These are phyloP conservation scores for Celastrina argiolus DNA, from an alignment of 2,888 invertebrate species.

Conservation along the genomic window DNA sequence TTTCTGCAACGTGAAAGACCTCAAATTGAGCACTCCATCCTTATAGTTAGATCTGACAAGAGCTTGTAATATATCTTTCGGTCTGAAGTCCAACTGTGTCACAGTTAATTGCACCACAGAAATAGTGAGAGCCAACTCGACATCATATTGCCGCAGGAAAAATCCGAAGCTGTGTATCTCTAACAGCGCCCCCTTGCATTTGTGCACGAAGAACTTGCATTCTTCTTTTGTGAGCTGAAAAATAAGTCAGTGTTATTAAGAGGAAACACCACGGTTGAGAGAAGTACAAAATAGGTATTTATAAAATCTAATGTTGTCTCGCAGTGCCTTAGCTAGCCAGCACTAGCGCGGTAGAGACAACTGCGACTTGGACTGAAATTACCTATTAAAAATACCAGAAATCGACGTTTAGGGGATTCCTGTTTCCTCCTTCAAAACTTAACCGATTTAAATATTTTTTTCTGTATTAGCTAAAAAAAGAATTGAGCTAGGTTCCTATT, in stretches of 20 bases:
- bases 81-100: constrained; percentile 49
- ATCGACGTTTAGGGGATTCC: no score
- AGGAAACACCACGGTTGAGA: no score
- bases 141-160: constrained; percentile 41
- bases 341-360: no score
- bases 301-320: no score
- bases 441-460: no score
- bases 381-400: no score
- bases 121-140: constrained; percentile 45
- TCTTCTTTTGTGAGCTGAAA: constrained; percentile 50
- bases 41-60: constrained; percentile 33
- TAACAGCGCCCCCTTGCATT: constrained; percentile 44
- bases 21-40: constrained; percentile 43
- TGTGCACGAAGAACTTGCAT: constrained; percentile 58
- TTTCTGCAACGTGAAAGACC: constrained; percentile 48
- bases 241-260: background rate
- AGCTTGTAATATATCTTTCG: constrained; percentile 48
- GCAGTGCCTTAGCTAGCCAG: no score
- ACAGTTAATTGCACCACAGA: constrained; percentile 35
- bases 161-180: constrained; percentile 53
- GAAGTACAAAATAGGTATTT: no score
- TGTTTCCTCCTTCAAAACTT: no score
- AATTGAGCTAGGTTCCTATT: no score
- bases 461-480: no score
- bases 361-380: no score